Evolutionary conservation across 2,888 invertebrate species (phyloP).

Genomic region (Leptopilina myrica): DNA sequence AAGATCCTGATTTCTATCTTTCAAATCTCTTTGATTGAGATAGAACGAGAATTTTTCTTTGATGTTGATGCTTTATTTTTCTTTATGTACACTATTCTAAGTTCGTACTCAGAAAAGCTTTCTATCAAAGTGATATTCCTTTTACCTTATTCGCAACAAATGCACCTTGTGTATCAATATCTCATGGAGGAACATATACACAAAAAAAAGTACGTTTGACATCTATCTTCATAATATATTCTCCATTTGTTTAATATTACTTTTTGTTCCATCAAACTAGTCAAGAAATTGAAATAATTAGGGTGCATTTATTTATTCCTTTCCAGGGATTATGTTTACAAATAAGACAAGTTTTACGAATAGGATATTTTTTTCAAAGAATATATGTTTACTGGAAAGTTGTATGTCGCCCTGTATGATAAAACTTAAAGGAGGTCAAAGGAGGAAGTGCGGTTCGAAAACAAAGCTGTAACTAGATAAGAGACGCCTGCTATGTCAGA

Average conservation of each 20-base stretch:
- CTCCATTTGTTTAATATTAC: background rate
- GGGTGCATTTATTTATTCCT: no score
- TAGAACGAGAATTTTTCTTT: slow-evolving; percentile 30
- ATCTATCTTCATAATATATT: background rate
- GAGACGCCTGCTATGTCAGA: background rate
- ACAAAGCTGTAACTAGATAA: slow-evolving; percentile 37
- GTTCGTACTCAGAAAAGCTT: slow-evolving; percentile 24
- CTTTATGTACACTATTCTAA: slow-evolving; percentile 25
- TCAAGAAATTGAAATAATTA: no score
- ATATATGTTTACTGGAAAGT: background rate
- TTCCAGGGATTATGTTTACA: no score
- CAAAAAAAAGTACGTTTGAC: background rate
- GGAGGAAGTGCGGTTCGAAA: slow-evolving; percentile 12
- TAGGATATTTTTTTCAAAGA: background rate
- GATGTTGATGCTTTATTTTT: slow-evolving; percentile 2
- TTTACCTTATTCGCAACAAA: slow-evolving; percentile 10
- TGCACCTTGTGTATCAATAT: slow-evolving; percentile 22
- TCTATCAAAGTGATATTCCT: slow-evolving; percentile 35
- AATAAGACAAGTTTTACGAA: background rate
- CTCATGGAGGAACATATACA: background rate
- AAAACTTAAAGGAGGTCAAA: slow-evolving; percentile 29
- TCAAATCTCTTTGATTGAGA: slow-evolving; percentile 36
- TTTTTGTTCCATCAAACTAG: no score
- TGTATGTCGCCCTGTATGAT: background rate
- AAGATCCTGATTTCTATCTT: slow-evolving; percentile 6